Conservation (phyloP, 2,888 invertebrate species). For the Heliconius erato region DNA sequence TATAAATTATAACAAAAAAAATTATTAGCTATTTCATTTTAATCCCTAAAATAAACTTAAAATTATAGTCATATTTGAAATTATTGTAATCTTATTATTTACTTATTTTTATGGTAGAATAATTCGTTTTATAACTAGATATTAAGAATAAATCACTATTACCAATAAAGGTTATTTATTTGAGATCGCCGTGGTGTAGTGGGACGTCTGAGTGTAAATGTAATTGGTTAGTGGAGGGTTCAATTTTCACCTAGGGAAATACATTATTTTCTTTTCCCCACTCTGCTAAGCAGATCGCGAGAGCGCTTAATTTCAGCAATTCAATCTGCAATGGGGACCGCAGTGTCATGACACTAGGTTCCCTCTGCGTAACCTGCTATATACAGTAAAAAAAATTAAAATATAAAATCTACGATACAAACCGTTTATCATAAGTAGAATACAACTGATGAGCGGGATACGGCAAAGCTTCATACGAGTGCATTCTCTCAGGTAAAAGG, state of each 20-base stretch:
- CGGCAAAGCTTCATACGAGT: slow-evolving; percentile 77
- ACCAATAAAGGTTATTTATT: not conserved
- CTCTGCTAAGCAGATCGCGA: no score
- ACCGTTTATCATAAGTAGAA: slow-evolving; percentile 73
- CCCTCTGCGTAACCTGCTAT: not conserved
- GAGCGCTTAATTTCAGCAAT: no score
- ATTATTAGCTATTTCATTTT: not conserved
- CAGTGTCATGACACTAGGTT: not conserved
- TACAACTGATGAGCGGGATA: slow-evolving; percentile 85
- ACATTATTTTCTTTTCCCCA: no score
- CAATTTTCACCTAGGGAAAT: no score
- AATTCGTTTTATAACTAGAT: not conserved
- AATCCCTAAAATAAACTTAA: not conserved
- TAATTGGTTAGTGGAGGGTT: no score
- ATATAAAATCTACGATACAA: not conserved
- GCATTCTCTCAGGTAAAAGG: slow-evolving; percentile 88
- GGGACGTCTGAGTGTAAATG: no score
- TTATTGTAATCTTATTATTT: not conserved
- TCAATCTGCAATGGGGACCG: not conserved
- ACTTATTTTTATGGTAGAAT: not conserved
- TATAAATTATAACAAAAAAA: not conserved
- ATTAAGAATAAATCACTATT: not conserved
- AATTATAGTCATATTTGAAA: no score
- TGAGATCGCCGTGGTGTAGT: no score
- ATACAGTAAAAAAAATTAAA: not conserved